phyloP scores from a whole-genome alignment of 2,888 invertebrate species.

The Pollenia griseotomentosa region DNA sequence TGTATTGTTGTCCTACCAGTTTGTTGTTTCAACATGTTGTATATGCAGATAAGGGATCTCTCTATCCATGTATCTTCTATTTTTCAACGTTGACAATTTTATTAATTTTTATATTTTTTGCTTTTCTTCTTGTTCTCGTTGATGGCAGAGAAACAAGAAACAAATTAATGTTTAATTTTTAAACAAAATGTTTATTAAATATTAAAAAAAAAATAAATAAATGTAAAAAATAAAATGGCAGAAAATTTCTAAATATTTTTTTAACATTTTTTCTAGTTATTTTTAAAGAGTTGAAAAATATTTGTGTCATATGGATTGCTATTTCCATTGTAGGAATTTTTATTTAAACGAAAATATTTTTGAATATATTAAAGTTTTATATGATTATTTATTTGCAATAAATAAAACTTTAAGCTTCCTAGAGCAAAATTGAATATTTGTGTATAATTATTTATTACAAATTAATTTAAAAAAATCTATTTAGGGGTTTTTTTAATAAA shows the following conservation, averaged over 20 bases:
- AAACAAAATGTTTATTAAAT: too few relatives aligned
- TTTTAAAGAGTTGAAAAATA: not conserved
- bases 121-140: not conserved
- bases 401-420: too few relatives aligned
- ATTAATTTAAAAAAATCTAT: too few relatives aligned
- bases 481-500: too few relatives aligned
- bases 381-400: too few relatives aligned
- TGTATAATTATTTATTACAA: too few relatives aligned
- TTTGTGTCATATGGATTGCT: too few relatives aligned
- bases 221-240: not conserved
- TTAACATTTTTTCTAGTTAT: not conserved
- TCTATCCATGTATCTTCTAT: constrained; percentile 11
- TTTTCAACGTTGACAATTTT: constrained; percentile 31
- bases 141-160: not conserved
- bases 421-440: too few relatives aligned
- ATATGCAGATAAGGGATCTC: constrained; percentile 6
- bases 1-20: not conserved
- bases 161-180: not conserved
- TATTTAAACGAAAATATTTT: too few relatives aligned
- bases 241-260: not conserved
- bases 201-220: not conserved
- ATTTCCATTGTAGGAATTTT: too few relatives aligned
- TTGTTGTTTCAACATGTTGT: constrained; percentile 23
- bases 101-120: constrained; percentile 14
- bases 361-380: too few relatives aligned